Conservation (phyloP, 2,797 vertebrate genomes). For the Sebastes taczanowskii region DNA sequence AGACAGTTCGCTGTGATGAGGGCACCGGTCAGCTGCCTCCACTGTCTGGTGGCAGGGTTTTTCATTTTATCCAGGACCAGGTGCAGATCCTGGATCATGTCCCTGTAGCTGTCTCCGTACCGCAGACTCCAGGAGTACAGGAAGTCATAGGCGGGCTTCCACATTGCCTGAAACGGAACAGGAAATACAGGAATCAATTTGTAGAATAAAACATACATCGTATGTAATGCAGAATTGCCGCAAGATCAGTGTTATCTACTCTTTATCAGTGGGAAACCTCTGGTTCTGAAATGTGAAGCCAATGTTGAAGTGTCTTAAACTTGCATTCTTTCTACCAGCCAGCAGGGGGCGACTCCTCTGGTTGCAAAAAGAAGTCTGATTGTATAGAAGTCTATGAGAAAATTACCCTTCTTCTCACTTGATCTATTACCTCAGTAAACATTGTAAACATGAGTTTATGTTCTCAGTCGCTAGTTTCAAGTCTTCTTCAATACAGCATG, state of each 20-base stretch:
- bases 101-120: slow-evolving; percentile 90
- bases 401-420: too few species aligned
- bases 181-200: background rate
- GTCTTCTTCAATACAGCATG: too few species aligned
- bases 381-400: too few species aligned
- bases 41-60: slow-evolving; percentile 91
- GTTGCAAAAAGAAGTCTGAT: too few species aligned
- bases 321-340: too few species aligned
- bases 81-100: slow-evolving; percentile 95
- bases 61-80: slow-evolving; percentile 95
- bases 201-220: background rate
- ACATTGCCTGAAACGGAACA: slow-evolving; percentile 88
- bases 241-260: background rate
- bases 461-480: too few species aligned
- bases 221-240: background rate
- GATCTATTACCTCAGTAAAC: too few species aligned
- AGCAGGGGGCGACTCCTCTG: too few species aligned
- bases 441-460: too few species aligned
- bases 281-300: too few species aligned
- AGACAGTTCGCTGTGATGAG: slow-evolving; percentile 94
- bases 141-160: slow-evolving; percentile 99
- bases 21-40: slow-evolving; percentile 92
- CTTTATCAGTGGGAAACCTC: too few species aligned
- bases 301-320: too few species aligned
- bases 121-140: slow-evolving; percentile 92